Evolutionary conservation across 1,140 invertebrate genomes (phyloP), one percentile per base, ranked within the genome.

Genomic region (Atta texana): DNA sequence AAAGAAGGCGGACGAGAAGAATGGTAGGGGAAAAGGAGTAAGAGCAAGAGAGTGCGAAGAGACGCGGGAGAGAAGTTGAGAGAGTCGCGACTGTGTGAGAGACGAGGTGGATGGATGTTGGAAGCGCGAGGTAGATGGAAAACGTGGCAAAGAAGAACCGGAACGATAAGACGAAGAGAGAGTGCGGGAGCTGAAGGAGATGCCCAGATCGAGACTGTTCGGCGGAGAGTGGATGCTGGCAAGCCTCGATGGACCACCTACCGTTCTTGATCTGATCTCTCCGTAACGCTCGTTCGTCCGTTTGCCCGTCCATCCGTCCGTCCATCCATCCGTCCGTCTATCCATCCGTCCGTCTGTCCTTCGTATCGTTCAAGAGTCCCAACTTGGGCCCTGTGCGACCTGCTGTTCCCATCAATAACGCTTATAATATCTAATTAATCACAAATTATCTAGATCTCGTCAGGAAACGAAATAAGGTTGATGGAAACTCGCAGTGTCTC

Each of bases 341-440:
- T 92, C 87, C 87, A 75, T 92, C 72, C 82, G 84, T 90, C 81
- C 85, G 87, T 86, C 86, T 87, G 86, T 91, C 78, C 85, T 78
- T 82, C 81, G 66, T 74, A 53, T 72, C 74, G 61, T 71, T 82
- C 57, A 59, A 85, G 85, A 88, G 75, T 81, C 88, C 61, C 72
- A 72, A 81, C 86, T 66, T 87, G 74, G 55, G 63, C 66, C 66
- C 77, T 80, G 63, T 69, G 80, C 92, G 91, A 89, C 86, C 88
- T 88, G 91, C 91, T 93, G 92, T 93, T 94, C 92, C 94, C 94
- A 94, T 95, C 94, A 94, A 95, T 95, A 94, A 95, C 87, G 90
- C 92, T 93, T 93, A 93, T 94, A 95, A 95, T 94, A 94, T 94
- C 93, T 94, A 95, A 95, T 95, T 95, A 95, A 95, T 95, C 94